Conservation (phyloP, 2,113 vertebrate genomes). For the Mungos mungo region DNA sequence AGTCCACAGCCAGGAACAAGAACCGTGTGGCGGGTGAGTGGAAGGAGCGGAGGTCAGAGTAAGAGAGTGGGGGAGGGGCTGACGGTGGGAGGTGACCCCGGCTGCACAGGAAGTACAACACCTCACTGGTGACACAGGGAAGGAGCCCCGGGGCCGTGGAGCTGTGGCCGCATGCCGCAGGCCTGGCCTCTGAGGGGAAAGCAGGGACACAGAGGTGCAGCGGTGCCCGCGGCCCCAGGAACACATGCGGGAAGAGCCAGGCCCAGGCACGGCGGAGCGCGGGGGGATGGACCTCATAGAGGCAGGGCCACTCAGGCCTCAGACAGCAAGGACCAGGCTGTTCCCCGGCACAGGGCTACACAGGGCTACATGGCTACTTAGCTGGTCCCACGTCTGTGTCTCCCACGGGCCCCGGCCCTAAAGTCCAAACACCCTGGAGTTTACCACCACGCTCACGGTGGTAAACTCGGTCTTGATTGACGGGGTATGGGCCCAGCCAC, state of each 20-base stretch:
- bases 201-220: neutral
- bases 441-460: accelerated
- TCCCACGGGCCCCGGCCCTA: neutral
- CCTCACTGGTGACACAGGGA: neutral
- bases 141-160: neutral
- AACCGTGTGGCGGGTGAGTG: neutral
- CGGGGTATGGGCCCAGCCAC: neutral
- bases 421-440: neutral
- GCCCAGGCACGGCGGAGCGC: neutral
- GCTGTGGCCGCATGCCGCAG: neutral
- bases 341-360: neutral
- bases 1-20: neutral
- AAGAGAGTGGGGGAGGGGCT: accelerated
- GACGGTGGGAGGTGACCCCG: neutral
- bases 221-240: neutral
- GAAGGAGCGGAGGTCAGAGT: neutral
- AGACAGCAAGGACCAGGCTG: neutral
- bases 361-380: neutral
- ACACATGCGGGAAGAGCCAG: too few species aligned
- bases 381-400: neutral
- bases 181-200: neutral
- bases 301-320: neutral
- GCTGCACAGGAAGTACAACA: too few species aligned
- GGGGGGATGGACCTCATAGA: neutral
- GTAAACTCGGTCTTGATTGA: neutral